These are phyloP conservation scores for Pegea sp. DNA, from an alignment of 23 tunicate genomes.

Conservation along the genomic window DNA sequence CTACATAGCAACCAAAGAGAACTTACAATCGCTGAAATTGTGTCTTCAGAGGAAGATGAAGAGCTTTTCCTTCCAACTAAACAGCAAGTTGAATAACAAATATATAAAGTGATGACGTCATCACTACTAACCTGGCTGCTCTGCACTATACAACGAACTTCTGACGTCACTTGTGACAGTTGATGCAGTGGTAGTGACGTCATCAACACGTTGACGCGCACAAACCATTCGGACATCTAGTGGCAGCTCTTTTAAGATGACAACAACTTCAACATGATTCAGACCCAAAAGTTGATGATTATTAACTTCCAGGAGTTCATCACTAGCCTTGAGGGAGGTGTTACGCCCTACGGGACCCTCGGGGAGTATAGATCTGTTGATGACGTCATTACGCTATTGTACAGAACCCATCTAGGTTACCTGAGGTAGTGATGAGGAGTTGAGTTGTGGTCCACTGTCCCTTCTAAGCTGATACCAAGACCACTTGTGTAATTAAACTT, in stretches of 20 bases:
- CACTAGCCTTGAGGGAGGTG: slow-evolving; percentile 35
- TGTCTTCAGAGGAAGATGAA: too few species aligned
- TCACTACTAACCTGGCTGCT: too few species aligned
- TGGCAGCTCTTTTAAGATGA: slow-evolving; percentile 61
- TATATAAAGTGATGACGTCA: too few species aligned
- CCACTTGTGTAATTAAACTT: slow-evolving; percentile 62
- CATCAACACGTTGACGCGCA: slow-evolving; percentile 39
- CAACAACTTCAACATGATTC: slow-evolving; percentile 78
- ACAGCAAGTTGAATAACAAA: too few species aligned
- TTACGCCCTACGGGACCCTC: slow-evolving; percentile 83
- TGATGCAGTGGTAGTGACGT: neutral
- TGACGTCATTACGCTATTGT: neutral
- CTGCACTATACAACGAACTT: too few species aligned
- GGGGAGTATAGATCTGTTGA: slow-evolving; percentile 41
- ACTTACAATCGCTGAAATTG: too few species aligned
- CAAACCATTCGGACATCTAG: slow-evolving; percentile 71
- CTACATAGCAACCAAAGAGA: too few species aligned
- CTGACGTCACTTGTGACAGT: too few species aligned
- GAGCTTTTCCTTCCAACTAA: too few species aligned
- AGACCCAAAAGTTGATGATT: slow-evolving; percentile 28
- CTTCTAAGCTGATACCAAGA: slow-evolving; percentile 85
- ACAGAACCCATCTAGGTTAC: slow-evolving; percentile 1
- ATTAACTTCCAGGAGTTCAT: slow-evolving; percentile 83
- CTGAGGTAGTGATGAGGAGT: slow-evolving; percentile 70
- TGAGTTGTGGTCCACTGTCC: slow-evolving; percentile 39